Base-by-base conservation (phyloP, 30 jellyfish, hydroid and myxozoan species). In the Aurelia aurita complex sp. Pacific region DNA sequence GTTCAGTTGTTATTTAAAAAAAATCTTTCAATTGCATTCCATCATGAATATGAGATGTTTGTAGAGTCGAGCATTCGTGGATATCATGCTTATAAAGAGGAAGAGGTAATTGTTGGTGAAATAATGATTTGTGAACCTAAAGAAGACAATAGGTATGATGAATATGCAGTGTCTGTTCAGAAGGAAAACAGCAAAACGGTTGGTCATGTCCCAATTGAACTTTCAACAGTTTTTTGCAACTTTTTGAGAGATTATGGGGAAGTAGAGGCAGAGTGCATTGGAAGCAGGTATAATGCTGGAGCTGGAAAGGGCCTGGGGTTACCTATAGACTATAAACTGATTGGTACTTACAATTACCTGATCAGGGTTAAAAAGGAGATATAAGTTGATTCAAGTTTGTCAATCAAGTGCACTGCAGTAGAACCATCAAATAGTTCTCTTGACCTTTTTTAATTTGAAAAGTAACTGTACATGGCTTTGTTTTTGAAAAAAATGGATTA, bases 71-170 rank as follows among this genome's bases (percentile, higher is more conserved):
- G 29, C 29, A 23, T 23, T 23, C 29, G 29, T 23, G 29, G 29
- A 23, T 23, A 23, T 23, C 29, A 23, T 23, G 29, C 29, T 23
- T 23, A 23, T 23, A 23, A 23, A 23, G 29, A 23, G 29, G 29
- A 23, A 23, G 29, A 23, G 29, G 29, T 23, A 23, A 23, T 23
- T 23, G 29, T 23, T 23, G 29, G 29, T 23, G 29, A 23, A 23
- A 23, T 23, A 23, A 23, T 23, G 29, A 23, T 23, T 23, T 23
- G 29, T 23, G 29, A 23, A 17, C 18, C 35, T 40, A 67, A 75
- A 51, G 75, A 29, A 11, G 85, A 75, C 85, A 75, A 75, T 43
- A 52, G 10, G 23, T 34, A 59, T 75, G 85, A 75, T 23, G 17
- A 53, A 52, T 75, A 17, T 75, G 85, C 85, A 1, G 85, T 59